Percentiles rank a stretch among this genome's conserved stretches.
phyloP scores from a whole-genome alignment of 1,140 invertebrate species.

The Brachionus paranguensis region DNA sequence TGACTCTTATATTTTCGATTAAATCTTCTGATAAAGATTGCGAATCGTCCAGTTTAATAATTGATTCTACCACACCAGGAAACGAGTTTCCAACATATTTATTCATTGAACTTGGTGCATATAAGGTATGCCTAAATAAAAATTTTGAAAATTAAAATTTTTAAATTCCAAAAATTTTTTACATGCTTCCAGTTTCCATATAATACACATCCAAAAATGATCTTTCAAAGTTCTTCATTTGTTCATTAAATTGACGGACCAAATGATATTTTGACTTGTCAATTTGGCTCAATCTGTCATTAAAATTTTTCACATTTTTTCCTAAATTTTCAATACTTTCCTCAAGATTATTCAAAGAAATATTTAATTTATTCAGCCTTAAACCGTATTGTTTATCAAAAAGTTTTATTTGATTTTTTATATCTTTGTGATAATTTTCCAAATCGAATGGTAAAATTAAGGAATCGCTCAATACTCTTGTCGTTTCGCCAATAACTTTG shows the following conservation, averaged over 20 bases:
- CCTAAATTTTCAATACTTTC: not conserved
- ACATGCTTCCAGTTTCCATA: not conserved
- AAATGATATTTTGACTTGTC: not conserved
- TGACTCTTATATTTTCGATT: not conserved
- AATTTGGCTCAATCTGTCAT: not conserved
- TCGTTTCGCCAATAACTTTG: not conserved
- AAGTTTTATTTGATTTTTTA: not conserved
- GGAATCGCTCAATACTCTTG: not conserved
- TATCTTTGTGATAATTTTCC: not conserved
- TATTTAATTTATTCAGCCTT: not conserved
- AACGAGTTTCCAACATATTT: conserved; percentile 23
- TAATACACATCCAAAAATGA: conserved; percentile 15
- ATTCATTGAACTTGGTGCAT: conserved; percentile 21
- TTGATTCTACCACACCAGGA: not conserved
- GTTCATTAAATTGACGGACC: conserved; percentile 9
- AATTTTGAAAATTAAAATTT: not conserved
- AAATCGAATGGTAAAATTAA: not conserved
- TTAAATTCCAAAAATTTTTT: not conserved
- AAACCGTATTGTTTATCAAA: not conserved
- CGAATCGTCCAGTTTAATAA: not conserved
- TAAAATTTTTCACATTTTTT: not conserved
- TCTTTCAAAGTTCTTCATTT: conserved; percentile 17
- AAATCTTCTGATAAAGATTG: not conserved
- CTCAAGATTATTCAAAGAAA: not conserved
- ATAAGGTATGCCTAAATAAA: conserved; percentile 8